Percentiles rank a stretch among this genome's conserved stretches.
Conservation (phyloP, 2,797 vertebrate genomes). For the Lutjanus campechanus region DNA sequence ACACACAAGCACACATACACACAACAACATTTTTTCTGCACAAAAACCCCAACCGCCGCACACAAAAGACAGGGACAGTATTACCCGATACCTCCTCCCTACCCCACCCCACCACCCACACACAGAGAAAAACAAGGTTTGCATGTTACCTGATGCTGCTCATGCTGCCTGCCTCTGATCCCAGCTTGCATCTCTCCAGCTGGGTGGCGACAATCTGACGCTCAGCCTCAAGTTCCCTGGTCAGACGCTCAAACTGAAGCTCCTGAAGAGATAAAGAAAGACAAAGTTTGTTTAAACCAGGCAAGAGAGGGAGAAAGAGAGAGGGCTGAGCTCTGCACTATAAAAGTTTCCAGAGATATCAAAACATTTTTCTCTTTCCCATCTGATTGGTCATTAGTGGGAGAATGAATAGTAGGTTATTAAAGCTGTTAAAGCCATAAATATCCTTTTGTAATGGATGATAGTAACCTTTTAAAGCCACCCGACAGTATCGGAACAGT, state of each 20-base stretch:
- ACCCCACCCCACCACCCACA: background rate
- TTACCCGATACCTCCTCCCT: background rate
- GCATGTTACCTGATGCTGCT: constrained; percentile 94
- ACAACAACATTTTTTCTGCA: background rate
- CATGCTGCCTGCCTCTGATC: constrained; percentile 97
- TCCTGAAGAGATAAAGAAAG: constrained; percentile 85
- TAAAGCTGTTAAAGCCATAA: background rate
- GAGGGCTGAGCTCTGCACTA: background rate
- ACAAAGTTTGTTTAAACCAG: constrained; percentile 11
- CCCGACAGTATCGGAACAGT: background rate
- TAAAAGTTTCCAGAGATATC: background rate
- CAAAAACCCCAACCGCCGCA: constrained; percentile 11
- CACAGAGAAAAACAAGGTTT: background rate
- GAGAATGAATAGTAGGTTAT: background rate
- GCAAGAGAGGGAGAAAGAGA: background rate
- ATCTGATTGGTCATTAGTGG: constrained; percentile 3
- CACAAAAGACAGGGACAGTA: constrained; percentile 11
- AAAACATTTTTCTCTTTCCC: background rate
- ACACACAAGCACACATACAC: background rate
- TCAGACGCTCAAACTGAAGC: constrained; percentile 98
- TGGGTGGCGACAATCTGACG: constrained; percentile 98
- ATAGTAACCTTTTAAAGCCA: constrained; percentile 6
- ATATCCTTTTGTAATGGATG: background rate
- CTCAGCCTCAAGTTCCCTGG: constrained; percentile 98
- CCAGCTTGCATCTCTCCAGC: constrained; percentile 99